Evolutionary conservation across 1,140 invertebrate genomes (phyloP), one percentile per base, ranked within the genome.

Genomic region (Phthorimaea operculella): DNA sequence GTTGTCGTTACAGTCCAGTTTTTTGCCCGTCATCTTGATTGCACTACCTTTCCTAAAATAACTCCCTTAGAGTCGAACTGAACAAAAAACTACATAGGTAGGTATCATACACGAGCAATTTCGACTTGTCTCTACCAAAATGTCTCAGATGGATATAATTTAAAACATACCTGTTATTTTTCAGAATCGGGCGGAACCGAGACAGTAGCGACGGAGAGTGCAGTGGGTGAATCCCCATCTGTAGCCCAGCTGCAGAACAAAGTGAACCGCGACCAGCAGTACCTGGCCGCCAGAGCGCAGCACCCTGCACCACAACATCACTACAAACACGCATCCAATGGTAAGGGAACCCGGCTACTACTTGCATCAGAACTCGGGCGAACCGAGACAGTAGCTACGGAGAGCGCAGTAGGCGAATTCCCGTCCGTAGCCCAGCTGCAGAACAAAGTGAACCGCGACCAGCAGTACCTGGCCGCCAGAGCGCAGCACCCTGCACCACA

Each of bases 241-340:
- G 87, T 92, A 50, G 90, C 91, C 33, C 91, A 92, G 72, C 83
- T 92, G 54, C 91, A 92, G 74, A 92, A 92, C 78, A 92, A 92
- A 71, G 90, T 90, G 59, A 92, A 92, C 74, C 85, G 91, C 36
- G 91, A 93, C 76, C 90, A 92, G 64, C 91, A 92, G 71, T 92
- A 93, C 76, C 68, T 91, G 52, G 90, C 89, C 1, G 88, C 90
- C 33, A 79, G 90, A 59, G 80, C 88, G 51, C 79, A 87, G 42
- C 83, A 85, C 39, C 69, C 87, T 54, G 60, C 87, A 60, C 76
- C 88, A 51, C 70, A 61, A 33, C 82, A 84, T 36, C 79, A 83
- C 54, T 85, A 84, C 59, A 84, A 84, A 56, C 81, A 84, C 52
- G 81, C 79, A 4, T 81, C 78, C 14, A 84, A 84, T 51, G 81